Conservation (phyloP, 1,140 invertebrate genomes). For the Psix sp. region DNA sequence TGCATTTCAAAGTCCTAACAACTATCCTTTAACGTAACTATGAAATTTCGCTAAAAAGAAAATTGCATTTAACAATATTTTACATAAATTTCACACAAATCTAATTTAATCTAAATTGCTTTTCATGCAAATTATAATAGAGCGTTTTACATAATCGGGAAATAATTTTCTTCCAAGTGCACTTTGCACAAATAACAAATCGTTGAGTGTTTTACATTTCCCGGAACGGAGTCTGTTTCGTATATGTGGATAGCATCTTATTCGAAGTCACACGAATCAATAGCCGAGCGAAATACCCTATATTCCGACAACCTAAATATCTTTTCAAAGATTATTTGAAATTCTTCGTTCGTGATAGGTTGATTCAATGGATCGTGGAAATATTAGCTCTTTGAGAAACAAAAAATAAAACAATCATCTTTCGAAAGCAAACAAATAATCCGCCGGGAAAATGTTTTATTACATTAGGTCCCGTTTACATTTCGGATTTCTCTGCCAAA, state of each 20-base stretch:
- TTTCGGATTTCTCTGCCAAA: no score
- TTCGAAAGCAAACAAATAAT: no score
- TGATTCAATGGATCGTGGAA: no score
- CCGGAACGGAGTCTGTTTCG: slow-evolving; percentile 18
- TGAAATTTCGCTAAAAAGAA: slow-evolving; percentile 22
- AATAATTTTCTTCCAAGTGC: slow-evolving; percentile 40
- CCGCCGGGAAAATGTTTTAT: no score
- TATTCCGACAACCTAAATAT: slow-evolving; percentile 37
- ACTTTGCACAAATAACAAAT: slow-evolving; percentile 47
- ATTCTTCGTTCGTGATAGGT: slow-evolving; percentile 5
- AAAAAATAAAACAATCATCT: no score
- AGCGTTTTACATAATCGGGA: slow-evolving; percentile 52
- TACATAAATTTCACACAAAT: slow-evolving; percentile 53
- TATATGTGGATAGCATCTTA: slow-evolving; percentile 23
- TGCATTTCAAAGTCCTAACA: no score
- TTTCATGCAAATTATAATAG: slow-evolving; percentile 56
- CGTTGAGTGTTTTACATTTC: slow-evolving; percentile 35
- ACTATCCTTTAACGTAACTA: no score
- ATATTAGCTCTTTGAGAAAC: no score
- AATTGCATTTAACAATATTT: slow-evolving; percentile 42
- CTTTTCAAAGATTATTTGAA: slow-evolving; percentile 25
- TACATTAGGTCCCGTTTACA: no score
- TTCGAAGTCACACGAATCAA: slow-evolving; percentile 42
- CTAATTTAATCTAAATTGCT: slow-evolving; percentile 59
- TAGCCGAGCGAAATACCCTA: slow-evolving; percentile 14